Evolutionary conservation across 2,888 invertebrate genomes (phyloP).

Genomic region (Ligdia adustata): DNA sequence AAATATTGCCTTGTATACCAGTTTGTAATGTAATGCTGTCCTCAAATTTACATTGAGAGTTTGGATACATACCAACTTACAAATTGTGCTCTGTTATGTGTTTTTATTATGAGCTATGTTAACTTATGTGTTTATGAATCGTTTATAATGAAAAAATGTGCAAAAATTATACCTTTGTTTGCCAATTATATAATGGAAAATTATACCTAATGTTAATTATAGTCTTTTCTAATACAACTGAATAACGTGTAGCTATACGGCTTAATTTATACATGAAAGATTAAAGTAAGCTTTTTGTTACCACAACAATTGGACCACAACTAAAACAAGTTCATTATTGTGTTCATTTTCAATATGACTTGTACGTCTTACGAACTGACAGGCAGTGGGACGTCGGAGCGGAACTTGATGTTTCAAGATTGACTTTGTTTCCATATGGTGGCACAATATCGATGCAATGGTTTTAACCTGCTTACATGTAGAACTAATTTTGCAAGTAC

Average conservation of each 20-base stretch:
- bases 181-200: no score
- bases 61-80: slow-evolving; percentile 39
- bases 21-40: slow-evolving; percentile 25
- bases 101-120: slow-evolving; percentile 26
- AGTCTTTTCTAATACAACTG: no score
- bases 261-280: no score
- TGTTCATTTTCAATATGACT: slow-evolving; percentile 5
- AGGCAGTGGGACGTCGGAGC: slow-evolving; percentile 31
- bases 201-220: no score
- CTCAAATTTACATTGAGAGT: slow-evolving; percentile 31
- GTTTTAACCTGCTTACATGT: no score
- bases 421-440: slow-evolving; percentile 6
- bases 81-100: slow-evolving; percentile 34
- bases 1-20: slow-evolving; percentile 52
- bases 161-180: neutral
- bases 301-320: no score
- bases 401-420: slow-evolving; percentile 10
- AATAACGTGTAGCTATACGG: no score
- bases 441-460: slow-evolving; percentile 1
- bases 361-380: slow-evolving; percentile 37
- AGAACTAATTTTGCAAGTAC: no score
- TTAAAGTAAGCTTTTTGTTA: no score
- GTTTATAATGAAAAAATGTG: slow-evolving; percentile 13
- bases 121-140: slow-evolving; percentile 10
- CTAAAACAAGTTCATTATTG: slow-evolving; percentile 6